Conservation (phyloP, 2,113 vertebrate genomes). For the Tychaedon coryphoeus region DNA sequence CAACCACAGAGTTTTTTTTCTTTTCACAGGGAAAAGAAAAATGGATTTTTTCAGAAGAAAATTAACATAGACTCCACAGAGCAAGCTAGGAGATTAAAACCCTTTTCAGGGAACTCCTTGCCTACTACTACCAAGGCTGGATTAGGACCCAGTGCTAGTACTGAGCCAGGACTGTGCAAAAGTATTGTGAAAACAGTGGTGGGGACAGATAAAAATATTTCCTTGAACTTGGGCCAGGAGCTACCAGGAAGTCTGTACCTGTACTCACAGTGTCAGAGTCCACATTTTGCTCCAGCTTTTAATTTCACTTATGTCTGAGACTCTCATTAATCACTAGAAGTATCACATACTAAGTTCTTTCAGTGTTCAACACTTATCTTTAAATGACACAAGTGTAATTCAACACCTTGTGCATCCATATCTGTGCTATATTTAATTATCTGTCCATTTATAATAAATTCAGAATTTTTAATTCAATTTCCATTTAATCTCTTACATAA, state of each 20-base stretch:
- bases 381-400: background rate
- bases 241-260: background rate
- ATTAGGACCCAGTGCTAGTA: background rate
- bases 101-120: background rate
- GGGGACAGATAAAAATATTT: background rate
- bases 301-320: background rate
- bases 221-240: background rate
- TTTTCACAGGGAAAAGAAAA: background rate
- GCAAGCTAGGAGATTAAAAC: background rate
- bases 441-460: background rate
- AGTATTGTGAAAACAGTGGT: background rate
- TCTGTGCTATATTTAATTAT: background rate
- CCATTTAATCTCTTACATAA: background rate
- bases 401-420: background rate
- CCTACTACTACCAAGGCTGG: accelerated
- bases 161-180: background rate
- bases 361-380: background rate
- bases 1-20: background rate
- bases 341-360: background rate
- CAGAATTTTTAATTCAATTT: background rate
- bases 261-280: background rate
- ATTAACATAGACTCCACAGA: background rate
- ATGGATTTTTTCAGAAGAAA: background rate
- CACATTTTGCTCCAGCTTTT: background rate
- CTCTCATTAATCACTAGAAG: background rate